Base-by-base conservation (phyloP, 2,797 vertebrate genomes). In the Morus bassanus region DNA sequence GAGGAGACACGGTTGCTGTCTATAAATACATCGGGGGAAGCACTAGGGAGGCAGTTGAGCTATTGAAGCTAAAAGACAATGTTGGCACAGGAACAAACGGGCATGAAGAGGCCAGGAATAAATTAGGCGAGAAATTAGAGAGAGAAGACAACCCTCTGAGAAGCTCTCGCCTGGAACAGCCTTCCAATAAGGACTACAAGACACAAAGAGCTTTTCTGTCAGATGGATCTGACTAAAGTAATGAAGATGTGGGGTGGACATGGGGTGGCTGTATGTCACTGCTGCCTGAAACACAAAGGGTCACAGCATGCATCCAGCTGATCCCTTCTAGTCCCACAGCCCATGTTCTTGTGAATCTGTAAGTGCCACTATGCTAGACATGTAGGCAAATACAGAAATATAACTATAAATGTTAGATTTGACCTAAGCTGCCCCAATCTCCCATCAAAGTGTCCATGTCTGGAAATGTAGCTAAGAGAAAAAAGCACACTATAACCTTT, bases 61-160 rank as follows among this genome's bases (percentile, higher is more conserved):
- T 97, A 94, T 94, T 97, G 96, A 96, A 97, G 91, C 91, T 95
- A 59, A 69, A 93, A 96, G 88, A 97, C 95, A 97, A 97, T 96
- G 95, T 82, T 96, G 96, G 95, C 95, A 53, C 53, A 46, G 59
- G 89, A 97, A 95, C 95, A 97, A 95, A 94, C 0, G 14, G 65
- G 67, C 68, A 90, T 41, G 67, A 73, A 91, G 93, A 76, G 79
- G 93, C 91, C 85, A 95, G 93, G 94, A 91, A 95, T 85, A 94
- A 95, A 95, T 95, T 94, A 96, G 23, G 76, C 33, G 2, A 95
- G 91, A 90, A 95, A 96, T 94, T 81, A 95, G 91, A 77, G 87
- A 85, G 64, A 88, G 69, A 91, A 93, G 87, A 93, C 85, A 96
- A 75, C 70, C 53, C 94, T 96, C 61, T 85, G 91, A 95, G 93